Percentiles rank a stretch among this genome's conserved stretches.
Evolutionary conservation across 64 coral and sea anemone genomes (phyloP).

Genomic region (Exaiptasia diaphana): DNA sequence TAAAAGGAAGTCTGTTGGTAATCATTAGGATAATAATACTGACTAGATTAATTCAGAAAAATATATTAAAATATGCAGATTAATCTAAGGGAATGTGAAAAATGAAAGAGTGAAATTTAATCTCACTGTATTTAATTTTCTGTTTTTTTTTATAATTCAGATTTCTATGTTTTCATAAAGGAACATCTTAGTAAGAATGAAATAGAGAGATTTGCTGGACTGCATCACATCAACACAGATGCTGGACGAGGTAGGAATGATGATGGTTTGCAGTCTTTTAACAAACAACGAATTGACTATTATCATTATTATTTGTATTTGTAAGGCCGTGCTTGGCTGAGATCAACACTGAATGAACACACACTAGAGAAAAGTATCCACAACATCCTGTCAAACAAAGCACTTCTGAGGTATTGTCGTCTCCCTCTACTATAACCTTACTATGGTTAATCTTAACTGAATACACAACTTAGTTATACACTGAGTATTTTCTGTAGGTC

Average conservation of each 20-base stretch:
- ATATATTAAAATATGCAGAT: too few species aligned
- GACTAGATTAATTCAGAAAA: too few species aligned
- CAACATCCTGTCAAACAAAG: conserved; percentile 56
- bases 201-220: conserved; percentile 56
- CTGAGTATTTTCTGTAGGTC: conserved; percentile 36
- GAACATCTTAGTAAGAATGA: conserved; percentile 86
- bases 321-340: conserved; percentile 84
- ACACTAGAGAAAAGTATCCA: conserved; percentile 78
- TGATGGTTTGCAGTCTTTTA: not conserved
- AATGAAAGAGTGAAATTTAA: too few species aligned
- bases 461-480: too few species aligned
- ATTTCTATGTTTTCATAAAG: conserved; percentile 83
- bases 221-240: conserved; percentile 85
- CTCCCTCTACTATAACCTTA: not conserved
- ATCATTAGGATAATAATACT: not conserved
- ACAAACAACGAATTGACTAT: not conserved
- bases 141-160: conserved; percentile 9
- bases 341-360: conserved; percentile 89
- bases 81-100: too few species aligned
- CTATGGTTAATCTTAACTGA: not conserved
- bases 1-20: not conserved
- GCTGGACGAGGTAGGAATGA: conserved; percentile 59
- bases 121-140: too few species aligned
- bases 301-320: not conserved
- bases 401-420: conserved; percentile 51